These are phyloP conservation scores for Archips xylosteana DNA, from an alignment of 2,888 invertebrate genomes.

Conservation along the genomic window DNA sequence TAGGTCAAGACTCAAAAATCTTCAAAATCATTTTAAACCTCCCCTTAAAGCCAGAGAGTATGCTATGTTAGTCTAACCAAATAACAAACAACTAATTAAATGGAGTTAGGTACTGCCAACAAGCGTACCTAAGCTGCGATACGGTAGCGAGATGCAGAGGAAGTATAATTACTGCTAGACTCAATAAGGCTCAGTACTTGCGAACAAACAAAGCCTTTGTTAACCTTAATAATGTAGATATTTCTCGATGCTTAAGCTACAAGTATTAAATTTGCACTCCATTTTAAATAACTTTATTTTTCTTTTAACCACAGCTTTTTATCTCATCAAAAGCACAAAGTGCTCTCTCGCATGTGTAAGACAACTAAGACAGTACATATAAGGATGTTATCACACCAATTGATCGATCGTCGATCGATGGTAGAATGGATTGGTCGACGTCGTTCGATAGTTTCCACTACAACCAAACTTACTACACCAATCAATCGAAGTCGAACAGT, in stretches of 20 bases:
- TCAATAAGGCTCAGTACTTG: not conserved
- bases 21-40: no score
- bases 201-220: constrained; percentile 1
- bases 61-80: not conserved
- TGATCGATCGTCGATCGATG: no score
- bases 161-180: constrained; percentile 3
- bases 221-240: not conserved
- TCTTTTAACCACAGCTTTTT: not conserved
- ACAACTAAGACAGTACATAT: not conserved
- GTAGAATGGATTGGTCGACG: no score
- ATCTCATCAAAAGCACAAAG: not conserved
- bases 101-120: not conserved
- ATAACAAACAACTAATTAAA: not conserved
- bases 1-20: no score
- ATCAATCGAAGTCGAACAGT: no score
- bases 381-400: no score
- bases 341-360: not conserved
- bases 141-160: not conserved
- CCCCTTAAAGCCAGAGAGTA: no score
- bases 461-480: no score
- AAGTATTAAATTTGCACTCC: not conserved
- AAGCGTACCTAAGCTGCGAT: not conserved
- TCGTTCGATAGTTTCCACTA: no score
- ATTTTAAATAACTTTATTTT: not conserved
- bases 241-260: no score